Evolutionary conservation across 2,888 invertebrate species (phyloP), one percentile per base, ranked within the genome.

Genomic region (Rhamnusium bicolor): DNA sequence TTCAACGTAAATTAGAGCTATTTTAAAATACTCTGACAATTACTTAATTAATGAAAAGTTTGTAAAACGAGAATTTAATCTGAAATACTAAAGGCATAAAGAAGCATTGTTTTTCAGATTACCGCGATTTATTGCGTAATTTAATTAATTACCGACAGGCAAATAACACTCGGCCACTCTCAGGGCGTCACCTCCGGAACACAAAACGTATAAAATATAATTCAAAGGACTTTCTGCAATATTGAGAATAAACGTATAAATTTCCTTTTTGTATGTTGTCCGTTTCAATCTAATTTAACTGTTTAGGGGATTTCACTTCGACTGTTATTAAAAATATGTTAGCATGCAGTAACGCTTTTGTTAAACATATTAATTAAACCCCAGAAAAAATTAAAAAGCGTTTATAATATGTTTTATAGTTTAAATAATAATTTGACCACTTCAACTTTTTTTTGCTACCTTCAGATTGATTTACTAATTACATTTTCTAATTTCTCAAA

Each of bases 81-180:
- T 32, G n/a, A n/a, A n/a, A 32, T 1, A 10, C 10, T 2, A 10
- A 10, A 2, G 10, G 12, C 40, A 12, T 12, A 40, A 40, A 40
- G 40, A 40, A 40, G n/a, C 40, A 12, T n/a, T 40, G n/a, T 40
- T n/a, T 40, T 40, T 40, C n/a, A 18, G 54, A n/a, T 58, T 32
- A 32, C 16, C 32, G 58, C 10, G 58, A 58, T 32, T 58, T 58
- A 58, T 58, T 32, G 32, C 18, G 10, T 19, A 2, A 16, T 32
- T 56, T 56, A 56, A 56, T 56, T 56, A 29, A 56, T 56, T 8
- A 29, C 56, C 29, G 56, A 56, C 56, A 56, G 56, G 29, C 56
- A 24, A 56, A 29, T 56, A 56, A 56, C 27, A 19, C 12, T 19
- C 56, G 29, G 58, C 16, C 58, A 12, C 58, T 29, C 32, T 16